Conservation (phyloP, 2,888 invertebrate genomes). For the Lottia gigantea region DNA sequence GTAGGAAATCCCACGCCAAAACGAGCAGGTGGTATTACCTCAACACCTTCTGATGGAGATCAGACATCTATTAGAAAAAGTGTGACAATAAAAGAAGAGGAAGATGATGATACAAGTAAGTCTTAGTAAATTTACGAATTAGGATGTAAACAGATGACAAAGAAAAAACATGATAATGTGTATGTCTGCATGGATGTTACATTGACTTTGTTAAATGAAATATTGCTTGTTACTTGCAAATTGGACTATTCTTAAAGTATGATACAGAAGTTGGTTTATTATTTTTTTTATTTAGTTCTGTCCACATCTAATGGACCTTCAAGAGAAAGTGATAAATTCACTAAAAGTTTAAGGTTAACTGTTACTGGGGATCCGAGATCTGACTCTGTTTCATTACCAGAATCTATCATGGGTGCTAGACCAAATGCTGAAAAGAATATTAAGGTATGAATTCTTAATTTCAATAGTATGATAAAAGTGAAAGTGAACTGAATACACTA, state of each 20-base stretch:
- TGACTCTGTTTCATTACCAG: conserved; percentile 56
- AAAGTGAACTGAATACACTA: too few species aligned
- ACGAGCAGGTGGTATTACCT: conserved; percentile 45
- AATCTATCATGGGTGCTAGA: conserved; percentile 58
- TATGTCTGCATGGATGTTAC: too few species aligned
- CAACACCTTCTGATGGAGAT: conserved; percentile 46
- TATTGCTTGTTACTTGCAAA: too few species aligned
- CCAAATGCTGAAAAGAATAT: conserved; percentile 60
- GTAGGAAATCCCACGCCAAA: conserved; percentile 58
- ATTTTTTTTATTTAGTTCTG: neutral
- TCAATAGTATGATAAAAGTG: too few species aligned
- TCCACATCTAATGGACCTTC: conserved; percentile 16
- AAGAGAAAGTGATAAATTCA: conserved; percentile 38
- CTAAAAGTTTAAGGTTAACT: conserved; percentile 49
- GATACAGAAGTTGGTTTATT: too few species aligned
- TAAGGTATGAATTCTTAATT: conserved; percentile 44
- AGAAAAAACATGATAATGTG: too few species aligned
- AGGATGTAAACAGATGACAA: neutral
- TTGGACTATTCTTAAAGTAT: too few species aligned
- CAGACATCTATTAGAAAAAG: conserved; percentile 19
- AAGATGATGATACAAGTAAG: conserved; percentile 1
- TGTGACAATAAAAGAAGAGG: conserved; percentile 15
- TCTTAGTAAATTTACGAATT: neutral
- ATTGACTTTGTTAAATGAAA: too few species aligned
- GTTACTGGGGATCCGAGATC: conserved; percentile 55